These are phyloP conservation scores for Telenomus remus DNA, from an alignment of 1,140 invertebrate genomes.

Conservation along the genomic window DNA sequence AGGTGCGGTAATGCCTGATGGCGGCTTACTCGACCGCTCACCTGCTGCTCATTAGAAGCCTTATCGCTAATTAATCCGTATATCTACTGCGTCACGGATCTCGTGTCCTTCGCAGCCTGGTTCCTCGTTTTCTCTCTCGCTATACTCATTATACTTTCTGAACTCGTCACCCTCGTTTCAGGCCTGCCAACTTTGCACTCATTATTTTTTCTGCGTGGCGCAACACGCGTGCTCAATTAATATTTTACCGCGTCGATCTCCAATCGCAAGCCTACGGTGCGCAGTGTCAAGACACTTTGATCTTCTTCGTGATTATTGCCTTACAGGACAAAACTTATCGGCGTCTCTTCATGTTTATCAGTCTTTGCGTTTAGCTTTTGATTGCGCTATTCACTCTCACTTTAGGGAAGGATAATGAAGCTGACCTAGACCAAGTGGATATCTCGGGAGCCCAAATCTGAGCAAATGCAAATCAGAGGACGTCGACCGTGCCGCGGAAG, in stretches of 20 bases:
- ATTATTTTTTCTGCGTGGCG: conserved; percentile 20
- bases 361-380: conserved; percentile 65
- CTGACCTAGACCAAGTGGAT: conserved; percentile 65
- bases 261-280: conserved; percentile 11
- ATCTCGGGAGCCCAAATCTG: conserved; percentile 20
- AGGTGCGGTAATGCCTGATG: conserved; percentile 52
- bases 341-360: conserved; percentile 68
- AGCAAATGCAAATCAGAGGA: conserved; percentile 24
- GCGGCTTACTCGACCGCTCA: conserved; percentile 63
- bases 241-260: conserved; percentile 15
- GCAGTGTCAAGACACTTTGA: conserved; percentile 20
- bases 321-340: conserved; percentile 37
- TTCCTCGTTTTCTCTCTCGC: conserved; percentile 54
- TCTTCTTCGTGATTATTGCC: conserved; percentile 30
- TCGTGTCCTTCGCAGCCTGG: conserved; percentile 71
- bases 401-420: conserved; percentile 67
- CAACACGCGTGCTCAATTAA: conserved; percentile 29
- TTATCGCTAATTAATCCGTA: conserved; percentile 76
- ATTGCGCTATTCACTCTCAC: conserved; percentile 63
- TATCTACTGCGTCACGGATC: conserved; percentile 72
- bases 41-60: conserved; percentile 75
- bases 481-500: conserved; percentile 10
- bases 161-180: conserved; percentile 46
- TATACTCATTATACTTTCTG: conserved; percentile 56
- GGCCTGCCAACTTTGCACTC: conserved; percentile 23